Percentiles rank a stretch among this genome's conserved stretches.
Evolutionary conservation across 2,113 vertebrate species (phyloP).

Genomic region (Epinephelus cyanopodus): DNA sequence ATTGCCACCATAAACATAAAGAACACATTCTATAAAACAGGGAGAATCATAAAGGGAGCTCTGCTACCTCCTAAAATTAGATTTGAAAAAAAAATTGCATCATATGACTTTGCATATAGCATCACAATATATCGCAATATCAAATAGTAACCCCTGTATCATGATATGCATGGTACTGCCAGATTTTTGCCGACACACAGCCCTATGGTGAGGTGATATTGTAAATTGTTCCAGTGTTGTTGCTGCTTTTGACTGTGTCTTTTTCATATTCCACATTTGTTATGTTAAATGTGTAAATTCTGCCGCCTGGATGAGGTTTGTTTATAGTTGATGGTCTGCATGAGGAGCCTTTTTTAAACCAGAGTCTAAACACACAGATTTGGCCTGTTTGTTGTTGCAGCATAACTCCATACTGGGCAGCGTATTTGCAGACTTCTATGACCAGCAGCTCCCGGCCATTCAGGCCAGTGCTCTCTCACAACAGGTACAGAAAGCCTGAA

Average conservation of each 20-base stretch:
- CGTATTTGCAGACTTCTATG: conserved; percentile 94
- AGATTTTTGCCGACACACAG: too few relatives aligned
- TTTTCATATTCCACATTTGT: conserved; percentile 3
- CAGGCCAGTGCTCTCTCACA: conserved; percentile 94
- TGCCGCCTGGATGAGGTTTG: background rate
- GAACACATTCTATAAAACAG: too few relatives aligned
- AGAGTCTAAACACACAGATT: conserved; percentile 10
- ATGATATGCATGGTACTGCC: too few relatives aligned
- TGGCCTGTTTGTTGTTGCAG: conserved; percentile 83
- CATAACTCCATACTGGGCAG: conserved; percentile 92
- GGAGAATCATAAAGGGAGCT: too few relatives aligned
- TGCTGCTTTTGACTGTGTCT: conserved; percentile 47
- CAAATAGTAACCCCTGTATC: too few relatives aligned
- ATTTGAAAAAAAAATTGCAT: too few relatives aligned
- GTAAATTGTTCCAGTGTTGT: conserved; percentile 19
- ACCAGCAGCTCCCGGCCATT: conserved; percentile 94
- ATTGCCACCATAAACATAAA: too few relatives aligned
- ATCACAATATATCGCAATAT: too few relatives aligned
- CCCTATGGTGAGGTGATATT: background rate
- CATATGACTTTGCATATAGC: too few relatives aligned
- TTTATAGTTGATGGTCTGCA: background rate
- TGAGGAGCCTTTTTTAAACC: background rate
- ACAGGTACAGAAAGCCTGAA: conserved; percentile 85
- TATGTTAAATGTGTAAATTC: conserved; percentile 31
- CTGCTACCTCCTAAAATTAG: too few relatives aligned